Conservation (phyloP, 2,113 vertebrate genomes). For the Triplophysa tibetana region DNA sequence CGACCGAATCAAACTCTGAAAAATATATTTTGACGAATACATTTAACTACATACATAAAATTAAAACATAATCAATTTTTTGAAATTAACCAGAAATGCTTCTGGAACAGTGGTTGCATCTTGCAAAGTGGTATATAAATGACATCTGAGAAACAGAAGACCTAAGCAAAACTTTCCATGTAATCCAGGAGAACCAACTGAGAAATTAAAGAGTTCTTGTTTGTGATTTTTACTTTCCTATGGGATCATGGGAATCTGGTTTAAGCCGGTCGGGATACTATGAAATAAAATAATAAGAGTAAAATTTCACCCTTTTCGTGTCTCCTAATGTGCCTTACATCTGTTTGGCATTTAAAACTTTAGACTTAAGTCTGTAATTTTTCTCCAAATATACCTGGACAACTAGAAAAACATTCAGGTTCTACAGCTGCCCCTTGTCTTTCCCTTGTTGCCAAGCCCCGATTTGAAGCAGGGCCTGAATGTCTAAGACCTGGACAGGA, state of each 20-base stretch:
- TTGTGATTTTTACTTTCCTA: too few relatives aligned
- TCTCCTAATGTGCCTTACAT: conserved; percentile 42
- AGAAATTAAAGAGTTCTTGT: too few relatives aligned
- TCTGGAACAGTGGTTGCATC: too few relatives aligned
- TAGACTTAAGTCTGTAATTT: conserved; percentile 21
- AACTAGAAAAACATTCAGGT: conserved; percentile 43
- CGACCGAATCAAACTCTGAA: too few relatives aligned
- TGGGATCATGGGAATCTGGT: conserved; percentile 2
- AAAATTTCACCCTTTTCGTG: conserved; percentile 2
- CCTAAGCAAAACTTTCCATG: too few relatives aligned
- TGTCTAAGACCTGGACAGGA: conserved; percentile 41
- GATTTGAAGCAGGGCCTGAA: conserved; percentile 35
- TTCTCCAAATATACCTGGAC: conserved; percentile 13
- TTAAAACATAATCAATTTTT: too few relatives aligned
- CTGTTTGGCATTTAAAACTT: conserved; percentile 47
- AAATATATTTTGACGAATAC: too few relatives aligned
- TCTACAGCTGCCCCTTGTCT: conserved; percentile 26
- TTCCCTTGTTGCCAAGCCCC: conserved; percentile 36
- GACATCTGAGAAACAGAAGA: too few relatives aligned
- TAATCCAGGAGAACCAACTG: too few relatives aligned
- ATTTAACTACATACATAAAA: too few relatives aligned
- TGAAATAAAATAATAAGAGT: conserved; percentile 37
- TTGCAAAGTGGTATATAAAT: too few relatives aligned
- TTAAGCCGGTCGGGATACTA: conserved; percentile 25
- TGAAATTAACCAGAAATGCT: too few relatives aligned